Evolutionary conservation across 2,888 invertebrate species (phyloP), one percentile per base, ranked within the genome.

Genomic region (Chaetogeoica ovagalla): DNA sequence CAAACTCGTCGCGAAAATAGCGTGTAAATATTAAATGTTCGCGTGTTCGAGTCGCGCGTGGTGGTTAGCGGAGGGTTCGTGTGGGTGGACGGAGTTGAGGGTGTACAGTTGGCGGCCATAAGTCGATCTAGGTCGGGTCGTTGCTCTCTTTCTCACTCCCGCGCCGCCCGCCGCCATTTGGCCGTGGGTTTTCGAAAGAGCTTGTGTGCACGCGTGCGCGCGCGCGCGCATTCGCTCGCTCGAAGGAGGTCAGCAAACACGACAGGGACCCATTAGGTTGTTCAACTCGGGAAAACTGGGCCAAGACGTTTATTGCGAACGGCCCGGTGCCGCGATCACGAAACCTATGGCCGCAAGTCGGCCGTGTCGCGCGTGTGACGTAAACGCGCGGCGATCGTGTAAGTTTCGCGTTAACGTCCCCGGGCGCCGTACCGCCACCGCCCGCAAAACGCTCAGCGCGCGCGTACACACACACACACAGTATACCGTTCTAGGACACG

Each of bases 241-340:
- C 62, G 69, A 77, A 79, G 57, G 79, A 79, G 79, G 79, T 79
- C 79, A 79, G 79, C 79, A 39, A 71, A 71, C 79, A 79, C 79
- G 70, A 63, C 79, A 79, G 79, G 79, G 79, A 79, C 79, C 68
- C 77, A 13, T 5, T 63, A 63, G 69, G 69, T 70, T 63, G 55
- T 70, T 79, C 79, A 63, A 70, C 70, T 70, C 69, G 37, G 48
- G 55, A 65, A 66, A 81, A 74, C 66, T 74, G 65, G 66, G 72
- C 66, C 66, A 66, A 73, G 74, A 74, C 52, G 73, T 73, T 68
- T 43, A 57, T 21, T 15, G 81, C 81, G 74, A 65, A 9, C 68
- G 65, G 69, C 77, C 69, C 62, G 79, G 63, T 57, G 63, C 79
- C 79, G 79, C 21, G 21, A 4, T 15, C 43, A 4, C 70, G 23